Base-by-base conservation (phyloP, 2,797 vertebrate species). In the Macroramphosus scolopax region DNA sequence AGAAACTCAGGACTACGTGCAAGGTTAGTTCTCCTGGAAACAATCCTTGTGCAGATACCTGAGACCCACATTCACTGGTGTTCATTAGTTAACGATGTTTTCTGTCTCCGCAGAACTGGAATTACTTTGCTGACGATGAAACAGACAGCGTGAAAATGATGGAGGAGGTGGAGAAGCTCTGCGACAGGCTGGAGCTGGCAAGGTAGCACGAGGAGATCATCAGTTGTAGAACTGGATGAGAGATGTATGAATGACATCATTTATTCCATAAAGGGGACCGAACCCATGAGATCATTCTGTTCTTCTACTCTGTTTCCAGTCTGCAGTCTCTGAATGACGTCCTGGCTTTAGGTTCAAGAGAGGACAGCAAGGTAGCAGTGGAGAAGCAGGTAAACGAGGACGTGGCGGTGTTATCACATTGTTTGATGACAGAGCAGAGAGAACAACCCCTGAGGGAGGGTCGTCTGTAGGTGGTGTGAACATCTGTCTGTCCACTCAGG, bases 151-250 rank as follows among this genome's bases (percentile, higher is more conserved):
- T 98, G 73, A 96, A 94, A 81, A 99, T 98, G 96, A 95, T 99
- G 96, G 96, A 97, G 82, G 96, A 98, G 42, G 92, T 99, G 61
- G 97, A 99, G 88, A 99, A 98, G 72, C 92, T 99, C 31, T 99
- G 97, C 52, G 96, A 99, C 66, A 92, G 93, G 3, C 92, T 99
- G 65, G 95, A 99, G 76, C 85, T 99, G 13, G 64, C 89, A 11
- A 97, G 97, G 96, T 98, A 13, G 13, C 6, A 4, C 1, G 1
- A 40, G 6, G 22, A n/a, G n/a, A n/a, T n/a, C n/a, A n/a, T n/a
- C n/a, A n/a, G n/a, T n/a, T 3, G 5, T 8, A 4, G 38, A n/a
- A 4, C 7, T 17, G 7, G 5, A 2, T 38, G 11, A 10, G 25
- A 22, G 3, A 22, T 22, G 20, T 22, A n/a, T n/a, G n/a, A n/a